Base-by-base conservation (phyloP, 2,113 vertebrate genomes). In the Chiloscyllium plagiosum region DNA sequence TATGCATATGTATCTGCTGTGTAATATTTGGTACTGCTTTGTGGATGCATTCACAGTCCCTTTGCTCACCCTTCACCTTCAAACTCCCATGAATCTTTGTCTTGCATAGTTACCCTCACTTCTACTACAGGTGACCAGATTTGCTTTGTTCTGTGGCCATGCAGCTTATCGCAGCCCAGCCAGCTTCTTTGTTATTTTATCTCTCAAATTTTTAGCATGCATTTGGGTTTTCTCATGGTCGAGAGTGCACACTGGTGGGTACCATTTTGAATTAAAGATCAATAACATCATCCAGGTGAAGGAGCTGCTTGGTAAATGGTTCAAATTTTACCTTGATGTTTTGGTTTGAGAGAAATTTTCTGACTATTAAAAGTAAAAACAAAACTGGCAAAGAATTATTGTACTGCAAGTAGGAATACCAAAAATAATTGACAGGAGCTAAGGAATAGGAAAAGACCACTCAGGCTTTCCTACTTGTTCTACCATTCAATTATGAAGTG, bases 71-170 rank as follows among this genome's bases (percentile, higher is more conserved):
- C 96, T 96, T 97, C 96, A 95, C 97, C 96, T 96, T 96, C 96
- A 90, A 96, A 94, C 96, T 95, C 97, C 96, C 97, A 96, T 97
- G 96, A 96, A 96, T 96, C 97, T 97, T 96, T 95, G 94, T 95
- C 94, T 95, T 95, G 94, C 94, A 50, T 95, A 95, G 69, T 95
- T 95, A 95, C 68, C 69, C 68, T 95, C 70, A 95, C 68, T 95
- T 72, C 72, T 95, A 95, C 68, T 72, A 70, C 69, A 95, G 94
- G 94, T 95, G 94, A 95, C 42, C 94, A 52, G 94, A 96, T 97
- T 97, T 97, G 97, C 96, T 97, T 97, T 97, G 96, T 97, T 96
- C 96, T 96, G 97, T 96, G 96, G 96, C 96, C 97, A 96, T 97
- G 96, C 97, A 96, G 97, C 97, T 96, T 96, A 96, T 96, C 97